Conservation (phyloP, 1,140 invertebrate species). For the Psix sp. region DNA sequence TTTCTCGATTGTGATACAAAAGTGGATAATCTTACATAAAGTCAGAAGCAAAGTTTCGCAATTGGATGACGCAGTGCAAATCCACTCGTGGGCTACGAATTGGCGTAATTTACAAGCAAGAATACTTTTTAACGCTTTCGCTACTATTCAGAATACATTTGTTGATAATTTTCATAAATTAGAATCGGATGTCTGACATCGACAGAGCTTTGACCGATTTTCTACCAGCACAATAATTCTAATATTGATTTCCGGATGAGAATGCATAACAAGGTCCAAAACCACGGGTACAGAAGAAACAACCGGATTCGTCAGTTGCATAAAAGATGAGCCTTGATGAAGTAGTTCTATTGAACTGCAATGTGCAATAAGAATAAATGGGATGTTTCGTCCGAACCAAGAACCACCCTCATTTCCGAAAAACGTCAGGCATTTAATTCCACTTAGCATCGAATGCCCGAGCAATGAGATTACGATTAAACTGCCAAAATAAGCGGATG, state of each 20-base stretch:
- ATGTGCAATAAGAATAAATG: slow-evolving; percentile 28
- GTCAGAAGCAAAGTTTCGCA: slow-evolving; percentile 20
- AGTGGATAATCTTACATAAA: slow-evolving; percentile 47
- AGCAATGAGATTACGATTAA: slow-evolving; percentile 8
- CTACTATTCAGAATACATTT: no score
- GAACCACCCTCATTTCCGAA: not conserved
- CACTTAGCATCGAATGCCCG: slow-evolving; percentile 3
- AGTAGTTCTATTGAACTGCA: slow-evolving; percentile 21
- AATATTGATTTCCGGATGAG: slow-evolving; percentile 20
- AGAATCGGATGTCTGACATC: no score
- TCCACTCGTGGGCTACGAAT: slow-evolving; percentile 23
- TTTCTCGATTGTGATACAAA: slow-evolving; percentile 21
- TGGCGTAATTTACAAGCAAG: no score
- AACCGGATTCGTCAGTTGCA: slow-evolving; percentile 29
- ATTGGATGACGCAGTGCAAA: slow-evolving; percentile 26
- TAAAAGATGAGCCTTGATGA: slow-evolving; percentile 47
- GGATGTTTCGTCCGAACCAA: slow-evolving; percentile 1
- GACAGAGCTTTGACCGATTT: no score
- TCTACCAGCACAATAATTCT: slow-evolving; percentile 21
- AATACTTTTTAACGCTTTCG: no score
- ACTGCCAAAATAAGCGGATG: not conserved
- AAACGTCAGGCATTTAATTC: slow-evolving; percentile 1
- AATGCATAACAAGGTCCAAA: slow-evolving; percentile 29
- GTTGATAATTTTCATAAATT: no score
- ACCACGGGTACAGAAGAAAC: slow-evolving; percentile 9